phyloP scores from a whole-genome alignment of 1,140 invertebrate species.

The Cheumatopsyche charites region DNA sequence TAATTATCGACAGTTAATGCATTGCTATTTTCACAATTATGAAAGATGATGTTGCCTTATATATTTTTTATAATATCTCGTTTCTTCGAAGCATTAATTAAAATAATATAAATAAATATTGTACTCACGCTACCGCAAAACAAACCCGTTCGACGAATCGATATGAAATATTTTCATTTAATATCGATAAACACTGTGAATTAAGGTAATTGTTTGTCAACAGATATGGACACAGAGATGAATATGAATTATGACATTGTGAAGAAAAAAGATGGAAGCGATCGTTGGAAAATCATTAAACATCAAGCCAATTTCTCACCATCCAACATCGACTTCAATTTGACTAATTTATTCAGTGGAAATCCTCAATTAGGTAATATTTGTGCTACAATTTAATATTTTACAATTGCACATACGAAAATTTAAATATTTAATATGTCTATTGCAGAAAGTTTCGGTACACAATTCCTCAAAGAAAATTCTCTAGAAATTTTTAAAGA shows the following conservation, averaged over 20 bases:
- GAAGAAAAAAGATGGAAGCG: slow-evolving; percentile 46
- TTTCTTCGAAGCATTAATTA: too few species aligned
- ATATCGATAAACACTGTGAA: too few species aligned
- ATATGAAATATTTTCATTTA: too few species aligned
- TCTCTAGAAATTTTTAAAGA: slow-evolving; percentile 6
- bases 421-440: background rate
- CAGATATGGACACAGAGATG: background rate
- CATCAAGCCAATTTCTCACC: slow-evolving; percentile 51
- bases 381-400: background rate
- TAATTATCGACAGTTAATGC: background rate
- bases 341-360: slow-evolving; percentile 57
- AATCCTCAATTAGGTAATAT: slow-evolving; percentile 52
- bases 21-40: background rate
- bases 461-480: slow-evolving; percentile 12
- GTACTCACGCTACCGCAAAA: too few species aligned
- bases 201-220: too few species aligned
- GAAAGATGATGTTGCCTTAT: background rate
- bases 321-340: slow-evolving; percentile 50
- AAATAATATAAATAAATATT: too few species aligned
- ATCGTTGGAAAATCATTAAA: slow-evolving; percentile 52
- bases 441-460: too few species aligned
- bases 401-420: background rate
- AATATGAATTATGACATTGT: slow-evolving; percentile 39
- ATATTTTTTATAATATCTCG: background rate
- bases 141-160: too few species aligned